phyloP scores from a whole-genome alignment of 35 echinoderm and acorn worm genomes.

The Holothuria glaberrima region DNA sequence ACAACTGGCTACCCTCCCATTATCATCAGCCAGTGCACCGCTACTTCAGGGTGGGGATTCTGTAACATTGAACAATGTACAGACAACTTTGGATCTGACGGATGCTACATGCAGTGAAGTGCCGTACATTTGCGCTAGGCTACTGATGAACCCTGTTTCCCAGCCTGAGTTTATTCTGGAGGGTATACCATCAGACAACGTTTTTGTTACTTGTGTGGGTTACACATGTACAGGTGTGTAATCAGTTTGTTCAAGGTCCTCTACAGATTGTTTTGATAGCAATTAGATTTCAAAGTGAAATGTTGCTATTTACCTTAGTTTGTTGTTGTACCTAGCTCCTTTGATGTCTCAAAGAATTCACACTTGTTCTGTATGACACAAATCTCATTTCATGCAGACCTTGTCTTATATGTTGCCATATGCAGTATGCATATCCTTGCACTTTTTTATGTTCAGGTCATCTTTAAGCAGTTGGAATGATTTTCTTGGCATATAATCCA shows the following conservation, averaged over 20 bases:
- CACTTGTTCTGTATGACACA: no score
- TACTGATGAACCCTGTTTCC: constrained; percentile 3
- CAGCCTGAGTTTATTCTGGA: constrained; percentile 54
- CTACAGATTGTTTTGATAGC: no score
- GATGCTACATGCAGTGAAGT: constrained; percentile 30
- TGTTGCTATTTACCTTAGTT: no score
- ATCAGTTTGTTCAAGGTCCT: no score
- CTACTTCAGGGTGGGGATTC: constrained; percentile 1
- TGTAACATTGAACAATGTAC: constrained; percentile 7
- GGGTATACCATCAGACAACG: constrained; percentile 19
- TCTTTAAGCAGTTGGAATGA: background rate
- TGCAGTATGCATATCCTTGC: background rate
- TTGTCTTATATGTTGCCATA: background rate
- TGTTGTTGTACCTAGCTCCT: no score
- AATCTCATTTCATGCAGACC: no score
- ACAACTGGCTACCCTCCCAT: background rate
- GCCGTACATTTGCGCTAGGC: constrained; percentile 43
- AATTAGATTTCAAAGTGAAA: no score
- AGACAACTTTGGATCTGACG: constrained; percentile 48
- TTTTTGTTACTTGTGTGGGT: constrained; percentile 32
- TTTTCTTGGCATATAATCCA: background rate
- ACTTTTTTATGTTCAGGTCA: no score
- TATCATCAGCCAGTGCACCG: constrained; percentile 26
- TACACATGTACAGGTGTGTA: constrained; percentile 38
- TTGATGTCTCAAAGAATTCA: no score